Conservation (phyloP, 2,113 vertebrate species). For the Noturus placidus region DNA sequence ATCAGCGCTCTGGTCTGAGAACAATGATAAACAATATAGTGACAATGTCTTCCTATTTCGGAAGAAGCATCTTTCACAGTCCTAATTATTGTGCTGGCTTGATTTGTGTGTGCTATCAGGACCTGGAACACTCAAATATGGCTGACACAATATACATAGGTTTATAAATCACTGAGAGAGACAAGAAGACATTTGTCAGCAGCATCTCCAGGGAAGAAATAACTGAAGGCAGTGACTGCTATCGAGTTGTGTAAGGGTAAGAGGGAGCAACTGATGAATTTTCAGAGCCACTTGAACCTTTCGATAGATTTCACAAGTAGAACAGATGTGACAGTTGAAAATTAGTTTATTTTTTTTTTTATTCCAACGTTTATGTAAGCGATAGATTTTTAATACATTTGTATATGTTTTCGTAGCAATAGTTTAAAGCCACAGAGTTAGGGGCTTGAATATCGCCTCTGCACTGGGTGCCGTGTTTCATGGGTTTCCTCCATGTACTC, state of each 20-base stretch:
- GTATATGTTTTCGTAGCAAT: too few species aligned
- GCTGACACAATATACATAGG: not conserved
- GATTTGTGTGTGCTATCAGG: not conserved
- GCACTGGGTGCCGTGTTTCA: too few species aligned
- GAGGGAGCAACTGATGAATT: not conserved
- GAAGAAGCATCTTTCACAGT: not conserved
- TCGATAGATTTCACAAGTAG: too few species aligned
- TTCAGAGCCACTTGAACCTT: not conserved
- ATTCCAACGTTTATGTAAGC: not conserved
- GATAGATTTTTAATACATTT: too few species aligned
- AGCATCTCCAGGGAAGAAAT: not conserved
- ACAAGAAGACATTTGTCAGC: not conserved
- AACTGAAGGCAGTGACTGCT: too few species aligned
- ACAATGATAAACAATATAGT: not conserved
- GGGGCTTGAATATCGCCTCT: too few species aligned
- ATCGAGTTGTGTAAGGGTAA: not conserved
- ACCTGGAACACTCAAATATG: not conserved
- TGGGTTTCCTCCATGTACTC: too few species aligned
- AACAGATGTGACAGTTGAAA: too few species aligned
- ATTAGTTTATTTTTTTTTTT: too few species aligned
- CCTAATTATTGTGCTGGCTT: not conserved
- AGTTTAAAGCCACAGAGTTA: too few species aligned
- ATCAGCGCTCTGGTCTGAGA: not conserved
- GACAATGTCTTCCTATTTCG: not conserved
- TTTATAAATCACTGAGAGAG: not conserved